Percentiles rank a stretch among this genome's conserved stretches.
Evolutionary conservation across 2,113 vertebrate species (phyloP).

Genomic region (Siphamia tubifer): DNA sequence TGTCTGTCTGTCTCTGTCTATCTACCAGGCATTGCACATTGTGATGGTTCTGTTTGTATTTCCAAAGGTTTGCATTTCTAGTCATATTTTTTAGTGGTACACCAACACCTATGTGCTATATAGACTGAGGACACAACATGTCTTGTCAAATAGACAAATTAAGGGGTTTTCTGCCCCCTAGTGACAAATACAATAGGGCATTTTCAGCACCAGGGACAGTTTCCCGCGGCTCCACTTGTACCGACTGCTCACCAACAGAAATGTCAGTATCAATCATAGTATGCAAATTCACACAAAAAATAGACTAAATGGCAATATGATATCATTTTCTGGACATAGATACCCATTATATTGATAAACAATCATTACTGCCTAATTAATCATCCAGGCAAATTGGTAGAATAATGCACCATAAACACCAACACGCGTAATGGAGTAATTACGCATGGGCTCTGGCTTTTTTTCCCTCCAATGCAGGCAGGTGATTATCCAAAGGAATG

Average conservation of each 20-base stretch:
- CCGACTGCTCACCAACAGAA: conserved; percentile 1
- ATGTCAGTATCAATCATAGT: not conserved
- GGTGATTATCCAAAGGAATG: conserved; percentile 3
- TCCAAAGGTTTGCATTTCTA: no score
- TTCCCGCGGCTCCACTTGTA: conserved; percentile 10
- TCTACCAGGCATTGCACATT: not conserved
- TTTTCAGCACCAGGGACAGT: conserved; percentile 69
- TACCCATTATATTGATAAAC: not conserved
- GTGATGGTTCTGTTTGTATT: not conserved
- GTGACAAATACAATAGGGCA: conserved; percentile 43
- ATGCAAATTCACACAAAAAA: not conserved
- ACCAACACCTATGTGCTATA: conserved; percentile 2
- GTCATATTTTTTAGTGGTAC: not conserved
- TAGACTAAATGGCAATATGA: not conserved
- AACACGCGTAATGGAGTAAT: conserved; percentile 20
- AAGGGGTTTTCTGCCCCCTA: conserved; percentile 68
- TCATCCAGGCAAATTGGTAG: not conserved
- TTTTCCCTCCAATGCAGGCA: not conserved
- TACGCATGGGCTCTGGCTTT: conserved; percentile 28
- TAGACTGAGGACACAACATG: not conserved
- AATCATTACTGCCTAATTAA: not conserved
- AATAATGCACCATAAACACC: no score
- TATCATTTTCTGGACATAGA: not conserved
- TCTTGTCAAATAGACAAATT: conserved; percentile 2
- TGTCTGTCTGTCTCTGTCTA: conserved; percentile 8